These are phyloP conservation scores for Periophthalmus magnuspinnatus DNA, from an alignment of 2,797 vertebrate genomes.

Conservation along the genomic window DNA sequence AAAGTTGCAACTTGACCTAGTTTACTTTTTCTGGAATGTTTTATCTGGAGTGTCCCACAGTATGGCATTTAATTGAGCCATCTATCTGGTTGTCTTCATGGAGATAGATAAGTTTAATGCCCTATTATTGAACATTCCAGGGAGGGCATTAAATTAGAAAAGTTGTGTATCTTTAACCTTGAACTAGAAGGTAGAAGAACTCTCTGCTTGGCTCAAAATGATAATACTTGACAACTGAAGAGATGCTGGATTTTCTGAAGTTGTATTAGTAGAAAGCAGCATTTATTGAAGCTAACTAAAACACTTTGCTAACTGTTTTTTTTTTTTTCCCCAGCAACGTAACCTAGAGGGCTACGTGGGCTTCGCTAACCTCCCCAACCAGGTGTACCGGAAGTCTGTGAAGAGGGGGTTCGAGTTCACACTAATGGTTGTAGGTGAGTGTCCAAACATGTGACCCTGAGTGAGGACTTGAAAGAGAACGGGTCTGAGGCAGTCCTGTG, in stretches of 20 bases:
- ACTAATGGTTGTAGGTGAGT: conserved; percentile 84
- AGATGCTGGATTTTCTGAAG: too few species aligned
- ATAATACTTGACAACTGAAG: background rate
- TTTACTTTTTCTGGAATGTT: background rate
- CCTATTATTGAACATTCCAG: background rate
- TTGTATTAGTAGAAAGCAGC: background rate
- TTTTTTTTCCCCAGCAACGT: conserved; percentile 70
- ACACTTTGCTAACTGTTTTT: conserved; percentile 13
- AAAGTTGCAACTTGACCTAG: too few species aligned
- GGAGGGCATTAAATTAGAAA: too few species aligned
- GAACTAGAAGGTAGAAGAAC: too few species aligned
- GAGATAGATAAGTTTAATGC: background rate
- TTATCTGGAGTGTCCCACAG: background rate
- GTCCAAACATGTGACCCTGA: background rate
- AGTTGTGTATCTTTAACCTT: too few species aligned
- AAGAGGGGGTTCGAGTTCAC: conserved; percentile 84
- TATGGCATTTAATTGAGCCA: background rate
- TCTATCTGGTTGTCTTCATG: background rate
- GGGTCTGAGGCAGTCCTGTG: background rate
- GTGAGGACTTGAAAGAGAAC: conserved; percentile 1
- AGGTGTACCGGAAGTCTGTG: conserved; percentile 83
- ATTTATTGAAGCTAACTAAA: background rate
- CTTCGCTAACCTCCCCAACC: conserved; percentile 83
- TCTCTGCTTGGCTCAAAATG: too few species aligned
- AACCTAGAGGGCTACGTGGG: conserved; percentile 83